Evolutionary conservation across 2,113 vertebrate species (phyloP), one percentile per base, ranked within the genome.

Genomic region (Marmota flaviventris): DNA sequence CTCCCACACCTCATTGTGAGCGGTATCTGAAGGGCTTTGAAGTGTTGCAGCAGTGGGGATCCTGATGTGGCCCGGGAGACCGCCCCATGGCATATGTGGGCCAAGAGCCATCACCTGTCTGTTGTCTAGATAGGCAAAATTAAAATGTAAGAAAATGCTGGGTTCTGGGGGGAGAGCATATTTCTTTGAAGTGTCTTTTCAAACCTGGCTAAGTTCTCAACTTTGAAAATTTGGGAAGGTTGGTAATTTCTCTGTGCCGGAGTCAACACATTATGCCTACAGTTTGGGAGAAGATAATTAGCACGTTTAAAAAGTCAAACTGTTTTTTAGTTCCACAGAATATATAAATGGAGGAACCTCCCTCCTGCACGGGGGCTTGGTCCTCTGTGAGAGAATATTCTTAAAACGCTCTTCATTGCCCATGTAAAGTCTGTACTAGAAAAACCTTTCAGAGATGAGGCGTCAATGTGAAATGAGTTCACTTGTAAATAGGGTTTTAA

Each of bases 401-500:
- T 53, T 34, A 56, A 88, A 92, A 63, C 17, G 39, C 22, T 82
- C 77, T 89, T 89, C 45, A 2, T 45, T 77, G 25, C 14, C 61
- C 78, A 16, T 29, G 48, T 82, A 65, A 88, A 78, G 20, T 20
- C 37, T 42, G 63, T 69, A 63, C 56, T 53, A 37, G 78, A 95
- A 16, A 56, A 48, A 95, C 37, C n/a, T 42, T 89, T 73, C 56
- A 73, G 70, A 20, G n/a, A 83, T 20, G 89, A 97, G n/a, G n/a
- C 67, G 67, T 77, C 63, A 63, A 0, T 45, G 67, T 75, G 88
- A 58, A 79, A 45, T 34, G 90, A 96, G 27, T 8, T 97, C 82
- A 81, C 85, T 82, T 89, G 63, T 56, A 96, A 95, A 51, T 2
- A 78, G 17, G 83, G 96, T 45, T 76, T 97, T 69, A 85, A 95